A percentile compares a stretch with the other conserved stretches of the same genome.
Evolutionary conservation across 2,888 invertebrate genomes (phyloP).

Genomic region (Tryphoninae sp.): DNA sequence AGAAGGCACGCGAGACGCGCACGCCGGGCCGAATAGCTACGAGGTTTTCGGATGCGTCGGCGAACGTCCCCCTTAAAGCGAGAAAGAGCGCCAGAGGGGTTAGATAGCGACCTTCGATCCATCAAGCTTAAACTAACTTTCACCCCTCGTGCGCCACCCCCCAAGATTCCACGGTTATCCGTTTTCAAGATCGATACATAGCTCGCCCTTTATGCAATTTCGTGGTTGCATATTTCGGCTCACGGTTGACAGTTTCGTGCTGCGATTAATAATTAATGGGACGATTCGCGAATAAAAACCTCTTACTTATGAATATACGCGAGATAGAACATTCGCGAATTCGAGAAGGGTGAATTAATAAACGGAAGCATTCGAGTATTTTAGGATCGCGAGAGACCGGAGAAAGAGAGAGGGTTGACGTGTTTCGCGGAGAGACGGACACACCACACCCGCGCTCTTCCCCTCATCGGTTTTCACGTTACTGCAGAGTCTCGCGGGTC

Average conservation of each 20-base stretch:
- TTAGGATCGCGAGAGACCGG: constrained; percentile 22
- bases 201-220: not conserved
- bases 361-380: constrained; percentile 35
- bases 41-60: constrained; percentile 58
- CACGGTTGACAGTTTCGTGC: not conserved
- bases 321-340: constrained; percentile 15
- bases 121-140: constrained; percentile 54
- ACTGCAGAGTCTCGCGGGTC: constrained; percentile 26
- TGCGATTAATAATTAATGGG: not conserved
- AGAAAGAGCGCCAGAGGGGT: constrained; percentile 34
- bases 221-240: constrained; percentile 17
- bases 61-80: constrained; percentile 9
- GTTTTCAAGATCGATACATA: constrained; percentile 28
- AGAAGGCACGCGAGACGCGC: constrained; percentile 43
- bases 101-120: constrained; percentile 57
- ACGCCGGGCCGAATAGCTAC: constrained; percentile 23
- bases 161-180: not conserved
- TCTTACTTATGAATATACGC: not conserved
- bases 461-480: not conserved
- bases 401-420: constrained; percentile 23
- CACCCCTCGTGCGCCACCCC: constrained; percentile 13
- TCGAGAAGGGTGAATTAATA: constrained; percentile 38
- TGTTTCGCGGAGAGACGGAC: constrained; percentile 9
- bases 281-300: constrained; percentile 12
- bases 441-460: not conserved